Evolutionary conservation across 2,888 invertebrate genomes (phyloP).

Genomic region (Celastrina argiolus): DNA sequence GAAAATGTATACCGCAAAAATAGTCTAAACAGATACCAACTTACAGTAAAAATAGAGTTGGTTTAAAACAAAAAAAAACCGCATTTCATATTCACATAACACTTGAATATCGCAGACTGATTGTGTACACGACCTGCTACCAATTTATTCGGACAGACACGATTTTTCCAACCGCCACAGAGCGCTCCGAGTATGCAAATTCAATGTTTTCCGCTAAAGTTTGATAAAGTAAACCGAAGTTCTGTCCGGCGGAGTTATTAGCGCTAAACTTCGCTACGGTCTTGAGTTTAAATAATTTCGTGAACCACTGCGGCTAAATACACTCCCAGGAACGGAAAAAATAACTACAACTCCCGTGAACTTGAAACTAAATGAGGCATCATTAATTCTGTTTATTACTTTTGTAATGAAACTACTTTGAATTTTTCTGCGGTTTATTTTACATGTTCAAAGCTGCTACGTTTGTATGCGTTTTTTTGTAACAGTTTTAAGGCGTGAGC

Average conservation of each 20-base stretch:
- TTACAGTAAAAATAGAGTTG: background rate
- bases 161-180: slow-evolving; percentile 22
- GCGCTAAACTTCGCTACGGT: slow-evolving; percentile 52
- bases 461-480: background rate
- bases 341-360: slow-evolving; percentile 27
- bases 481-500: too few species aligned
- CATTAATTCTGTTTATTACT: slow-evolving; percentile 15
- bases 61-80: background rate
- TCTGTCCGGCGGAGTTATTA: slow-evolving; percentile 50
- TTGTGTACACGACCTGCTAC: slow-evolving; percentile 19
- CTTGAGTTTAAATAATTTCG: slow-evolving; percentile 59
- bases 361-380: slow-evolving; percentile 16
- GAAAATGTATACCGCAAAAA: background rate
- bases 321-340: slow-evolving; percentile 40
- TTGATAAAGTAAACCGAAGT: slow-evolving; percentile 47
- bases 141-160: slow-evolving; percentile 20
- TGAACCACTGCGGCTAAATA: slow-evolving; percentile 57
- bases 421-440: background rate
- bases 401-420: background rate
- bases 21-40: background rate
- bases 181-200: slow-evolving; percentile 44
- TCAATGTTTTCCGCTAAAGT: slow-evolving; percentile 52
- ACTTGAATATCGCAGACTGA: slow-evolving; percentile 20
- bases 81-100: slow-evolving; percentile 16
- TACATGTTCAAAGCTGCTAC: background rate